These are phyloP conservation scores for Microplitis deprimator DNA, from an alignment of 2,888 invertebrate species.

Conservation along the genomic window DNA sequence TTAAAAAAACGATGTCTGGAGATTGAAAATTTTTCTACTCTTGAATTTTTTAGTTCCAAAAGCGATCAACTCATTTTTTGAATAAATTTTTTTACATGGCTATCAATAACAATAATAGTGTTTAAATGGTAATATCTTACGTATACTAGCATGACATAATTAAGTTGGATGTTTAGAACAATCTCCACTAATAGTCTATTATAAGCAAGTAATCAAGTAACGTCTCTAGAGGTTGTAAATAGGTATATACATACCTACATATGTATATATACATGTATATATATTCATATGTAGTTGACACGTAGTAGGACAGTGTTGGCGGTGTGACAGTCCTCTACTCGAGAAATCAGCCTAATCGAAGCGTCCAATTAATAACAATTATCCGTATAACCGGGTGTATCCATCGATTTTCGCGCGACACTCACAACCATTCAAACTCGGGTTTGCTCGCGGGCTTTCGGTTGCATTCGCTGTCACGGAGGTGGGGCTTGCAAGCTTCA, in stretches of 20 bases:
- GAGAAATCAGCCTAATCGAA: slow-evolving; percentile 50
- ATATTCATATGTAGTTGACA: slow-evolving; percentile 1
- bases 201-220: background rate
- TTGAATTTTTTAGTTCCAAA: too few relatives aligned
- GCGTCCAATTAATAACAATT: slow-evolving; percentile 52
- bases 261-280: background rate
- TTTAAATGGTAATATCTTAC: background rate
- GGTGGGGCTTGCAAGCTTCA: slow-evolving; percentile 57
- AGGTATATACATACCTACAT: background rate
- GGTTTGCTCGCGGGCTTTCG: slow-evolving; percentile 52
- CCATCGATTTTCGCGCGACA: slow-evolving; percentile 51
- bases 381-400: slow-evolving; percentile 51
- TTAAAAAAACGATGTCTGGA: too few relatives aligned
- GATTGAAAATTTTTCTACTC: too few relatives aligned
- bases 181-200: background rate
- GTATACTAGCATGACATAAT: background rate
- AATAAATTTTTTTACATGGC: too few relatives aligned
- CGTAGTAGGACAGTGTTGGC: slow-evolving; percentile 11
- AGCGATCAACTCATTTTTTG: too few relatives aligned
- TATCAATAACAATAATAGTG: too few relatives aligned
- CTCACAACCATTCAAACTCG: slow-evolving; percentile 51
- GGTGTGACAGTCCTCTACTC: slow-evolving; percentile 20
- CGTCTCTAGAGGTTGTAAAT: slow-evolving; percentile 1
- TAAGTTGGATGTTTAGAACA: background rate
- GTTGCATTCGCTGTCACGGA: slow-evolving; percentile 47